A percentile compares a stretch with the other conserved stretches of the same genome.
Conservation (phyloP, 2,888 invertebrate species). For the Acanthosoma haemorrhoidale region DNA sequence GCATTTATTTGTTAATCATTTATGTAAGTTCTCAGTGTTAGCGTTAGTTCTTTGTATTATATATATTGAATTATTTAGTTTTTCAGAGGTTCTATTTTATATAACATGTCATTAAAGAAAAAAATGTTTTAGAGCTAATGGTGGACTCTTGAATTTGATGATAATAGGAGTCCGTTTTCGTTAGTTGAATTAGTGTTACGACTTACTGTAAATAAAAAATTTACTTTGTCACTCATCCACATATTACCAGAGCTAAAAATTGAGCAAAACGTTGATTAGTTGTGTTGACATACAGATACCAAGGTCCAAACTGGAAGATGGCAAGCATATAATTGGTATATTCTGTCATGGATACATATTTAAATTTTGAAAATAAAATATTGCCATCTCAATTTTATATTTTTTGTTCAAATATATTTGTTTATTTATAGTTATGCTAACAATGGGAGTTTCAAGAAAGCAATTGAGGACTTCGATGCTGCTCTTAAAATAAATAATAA, state of each 20-base stretch:
- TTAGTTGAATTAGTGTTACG: constrained; percentile 24
- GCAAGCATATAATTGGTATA: constrained; percentile 23
- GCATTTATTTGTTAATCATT: not conserved
- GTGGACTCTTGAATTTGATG: constrained; percentile 24
- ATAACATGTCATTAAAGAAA: not conserved
- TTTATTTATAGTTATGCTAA: constrained; percentile 64
- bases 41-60: not conserved
- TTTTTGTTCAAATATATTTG: constrained; percentile 22
- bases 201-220: constrained; percentile 21
- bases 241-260: constrained; percentile 12
- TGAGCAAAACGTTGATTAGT: constrained; percentile 4
- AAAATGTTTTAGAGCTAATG: constrained; percentile 29
- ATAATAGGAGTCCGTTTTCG: constrained; percentile 20
- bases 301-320: constrained; percentile 23
- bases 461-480: constrained; percentile 89
- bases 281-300: constrained; percentile 11
- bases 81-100: not conserved
- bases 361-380: constrained; percentile 10
- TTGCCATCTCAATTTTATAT: not conserved
- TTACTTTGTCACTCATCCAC: constrained; percentile 15
- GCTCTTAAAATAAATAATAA: constrained; percentile 82
- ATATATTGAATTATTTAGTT: constrained; percentile 8
- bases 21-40: not conserved
- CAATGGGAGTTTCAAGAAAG: constrained; percentile 86
- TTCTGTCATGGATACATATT: constrained; percentile 19